Conservation (phyloP, 1,140 invertebrate species). For the Bombyx mandarina region DNA sequence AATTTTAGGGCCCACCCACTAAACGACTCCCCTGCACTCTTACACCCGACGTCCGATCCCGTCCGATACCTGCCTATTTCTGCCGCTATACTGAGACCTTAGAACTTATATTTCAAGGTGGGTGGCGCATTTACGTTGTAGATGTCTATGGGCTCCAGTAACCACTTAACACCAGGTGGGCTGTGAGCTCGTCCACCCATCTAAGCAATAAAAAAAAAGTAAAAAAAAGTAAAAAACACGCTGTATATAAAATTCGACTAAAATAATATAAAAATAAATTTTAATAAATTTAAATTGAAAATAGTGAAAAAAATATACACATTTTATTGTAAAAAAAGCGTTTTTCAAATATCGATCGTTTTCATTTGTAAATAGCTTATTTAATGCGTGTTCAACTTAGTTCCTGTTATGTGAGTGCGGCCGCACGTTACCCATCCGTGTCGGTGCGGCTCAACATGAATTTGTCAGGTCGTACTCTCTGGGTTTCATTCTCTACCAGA, state of each 20-base stretch:
- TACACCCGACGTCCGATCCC: no score
- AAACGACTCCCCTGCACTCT: no score
- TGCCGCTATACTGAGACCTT: not conserved
- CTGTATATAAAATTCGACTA: not conserved
- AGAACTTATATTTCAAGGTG: no score
- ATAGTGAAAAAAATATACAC: no score
- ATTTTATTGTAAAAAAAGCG: not conserved
- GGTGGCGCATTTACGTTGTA: no score
- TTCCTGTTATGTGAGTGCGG: not conserved
- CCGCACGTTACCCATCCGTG: not conserved
- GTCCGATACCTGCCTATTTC: no score
- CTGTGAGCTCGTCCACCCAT: no score
- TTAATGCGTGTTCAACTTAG: not conserved
- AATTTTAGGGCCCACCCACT: no score
- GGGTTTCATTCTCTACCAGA: no score
- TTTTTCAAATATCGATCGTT: not conserved
- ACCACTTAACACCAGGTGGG: no score
- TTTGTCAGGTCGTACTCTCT: no score
- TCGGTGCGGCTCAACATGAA: not conserved
- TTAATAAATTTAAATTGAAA: not conserved
- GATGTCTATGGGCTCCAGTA: no score
- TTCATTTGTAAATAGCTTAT: not conserved
- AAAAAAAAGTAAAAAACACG: not conserved
- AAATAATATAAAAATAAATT: not conserved
- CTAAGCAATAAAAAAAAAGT: not conserved